Evolutionary conservation across 1,140 invertebrate species (phyloP), one percentile per base, ranked within the genome.

Genomic region (Drosophila willistoni): DNA sequence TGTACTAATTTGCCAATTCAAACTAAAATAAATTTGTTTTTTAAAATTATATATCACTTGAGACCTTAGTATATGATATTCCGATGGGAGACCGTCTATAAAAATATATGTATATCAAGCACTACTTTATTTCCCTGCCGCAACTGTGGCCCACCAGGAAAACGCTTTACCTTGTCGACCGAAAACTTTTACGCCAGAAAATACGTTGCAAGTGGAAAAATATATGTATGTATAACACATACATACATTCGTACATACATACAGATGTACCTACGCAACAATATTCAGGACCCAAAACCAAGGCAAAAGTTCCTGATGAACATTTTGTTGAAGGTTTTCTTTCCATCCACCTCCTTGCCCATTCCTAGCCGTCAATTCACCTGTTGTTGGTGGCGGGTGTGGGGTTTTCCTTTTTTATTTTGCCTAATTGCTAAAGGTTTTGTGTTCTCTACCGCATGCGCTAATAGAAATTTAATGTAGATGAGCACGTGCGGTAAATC

Each of bases 401-500:
- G 29, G 29, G 0, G 5, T 0, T 47, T 47, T 10, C 6, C 6
- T 44, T 44, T 19, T 10, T 14, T 17, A 14, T 19, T 47, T 56
- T 73, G 47, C 79, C 83, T 87, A 86, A 86, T 86, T 86, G 83
- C 76, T 68, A 41, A 36, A 42, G 68, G 39, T 73, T 78, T 62
- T 47, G 34, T 59, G 60, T 73, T 41, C 55, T 73, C n/a, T 51
- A 19, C 29, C 14, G 44, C 64, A 14, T 51, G 17, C 60, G 62
- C 54, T 86, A 80, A 89, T 86, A 86, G 77, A 80, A 89, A 83
- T 83, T 89, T 89, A 79, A 89, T 89, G 79, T 75, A 77, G 81
- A 79, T 72, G 76, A 79, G 76, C 77, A 86, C 66, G 75, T 87
- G 83, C 79, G 56, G 19, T 61, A 67, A 64, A 83, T 71, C 77